Evolutionary conservation across 1,140 invertebrate species (phyloP), one percentile per base, ranked within the genome.

Genomic region (Tetragonula clypearis): DNA sequence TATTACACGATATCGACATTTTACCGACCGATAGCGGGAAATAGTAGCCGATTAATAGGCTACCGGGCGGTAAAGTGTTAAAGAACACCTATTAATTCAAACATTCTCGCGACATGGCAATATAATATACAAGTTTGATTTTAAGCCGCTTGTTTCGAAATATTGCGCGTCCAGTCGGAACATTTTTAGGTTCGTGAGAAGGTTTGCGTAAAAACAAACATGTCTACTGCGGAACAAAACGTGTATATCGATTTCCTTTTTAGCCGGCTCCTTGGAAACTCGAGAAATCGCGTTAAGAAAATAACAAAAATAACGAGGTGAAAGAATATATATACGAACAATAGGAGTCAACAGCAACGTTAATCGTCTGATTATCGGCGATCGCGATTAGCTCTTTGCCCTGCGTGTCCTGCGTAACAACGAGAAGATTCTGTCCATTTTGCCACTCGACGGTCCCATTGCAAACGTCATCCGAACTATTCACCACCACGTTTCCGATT

Each of bases 321-420:
- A 75, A 26, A 72, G 74, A n/a, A n/a, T n/a, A n/a, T n/a, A n/a
- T n/a, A 77, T 88, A 94, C 93, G 88, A 94, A 94, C 93, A 94
- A 87, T 94, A 94, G 1, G 92, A 90, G 78, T 94, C 93, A 17
- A 92, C 78, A 11, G 87, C 86, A 68, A 92, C 81, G 69, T 90
- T 93, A 87, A 90, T 87, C 53, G 87, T 76, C 75, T 92, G 86
- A 84, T 90, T 91, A 21, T 92, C 92, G 35, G 92, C 65, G 14
- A 92, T 71, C 6, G 86, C 81, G 53, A 92, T 86, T 17, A 92
- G 21, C 12, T 93, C 93, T 86, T 94, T 93, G 81, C 85, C 87
- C 73, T 93, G 91, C 2, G 66, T 53, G 30, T 94, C 92, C 76
- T 92, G 93, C 2, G 92, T 86, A 35, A 93, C 91, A 9, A 94